A percentile compares a stretch with the other conserved stretches of the same genome.
Conservation (phyloP, 2,797 vertebrate genomes). For the Eleutherodactylus coqui region DNA sequence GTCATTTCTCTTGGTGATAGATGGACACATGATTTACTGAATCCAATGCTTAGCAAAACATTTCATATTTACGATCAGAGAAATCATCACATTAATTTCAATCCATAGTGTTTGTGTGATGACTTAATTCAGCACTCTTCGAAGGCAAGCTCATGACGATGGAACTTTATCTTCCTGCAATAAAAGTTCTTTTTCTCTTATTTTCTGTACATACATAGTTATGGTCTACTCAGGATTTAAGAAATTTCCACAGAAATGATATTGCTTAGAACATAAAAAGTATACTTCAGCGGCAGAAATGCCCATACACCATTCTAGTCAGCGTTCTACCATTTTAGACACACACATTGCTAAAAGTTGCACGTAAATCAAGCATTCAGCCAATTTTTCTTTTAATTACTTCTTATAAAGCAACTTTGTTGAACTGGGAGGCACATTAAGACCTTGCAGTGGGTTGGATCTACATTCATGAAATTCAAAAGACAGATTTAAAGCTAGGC, state of each 20-base stretch:
- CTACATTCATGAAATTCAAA: no score
- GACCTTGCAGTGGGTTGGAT: no score
- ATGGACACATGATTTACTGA: not conserved
- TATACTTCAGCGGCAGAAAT: not conserved
- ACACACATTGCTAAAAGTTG: no score
- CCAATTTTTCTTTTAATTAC: not conserved
- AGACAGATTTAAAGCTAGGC: no score
- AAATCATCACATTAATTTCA: not conserved
- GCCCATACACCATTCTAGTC: no score
- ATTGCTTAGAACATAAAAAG: no score
- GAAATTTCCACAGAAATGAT: not conserved
- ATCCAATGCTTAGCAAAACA: not conserved
- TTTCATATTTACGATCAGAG: not conserved
- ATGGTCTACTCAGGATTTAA: not conserved
- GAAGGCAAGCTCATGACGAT: not conserved
- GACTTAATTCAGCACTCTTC: not conserved
- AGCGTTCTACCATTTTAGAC: not conserved
- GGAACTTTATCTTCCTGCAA: not conserved
- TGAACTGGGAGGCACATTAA: no score
- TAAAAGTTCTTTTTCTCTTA: not conserved
- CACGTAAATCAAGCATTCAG: not conserved
- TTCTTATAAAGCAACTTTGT: no score
- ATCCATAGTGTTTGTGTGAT: not conserved
- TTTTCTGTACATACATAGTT: not conserved
- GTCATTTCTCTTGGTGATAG: not conserved